Percentiles rank a stretch among this genome's conserved stretches.
Conservation (phyloP, 2,888 invertebrate genomes). For the Amphipoea oculea region DNA sequence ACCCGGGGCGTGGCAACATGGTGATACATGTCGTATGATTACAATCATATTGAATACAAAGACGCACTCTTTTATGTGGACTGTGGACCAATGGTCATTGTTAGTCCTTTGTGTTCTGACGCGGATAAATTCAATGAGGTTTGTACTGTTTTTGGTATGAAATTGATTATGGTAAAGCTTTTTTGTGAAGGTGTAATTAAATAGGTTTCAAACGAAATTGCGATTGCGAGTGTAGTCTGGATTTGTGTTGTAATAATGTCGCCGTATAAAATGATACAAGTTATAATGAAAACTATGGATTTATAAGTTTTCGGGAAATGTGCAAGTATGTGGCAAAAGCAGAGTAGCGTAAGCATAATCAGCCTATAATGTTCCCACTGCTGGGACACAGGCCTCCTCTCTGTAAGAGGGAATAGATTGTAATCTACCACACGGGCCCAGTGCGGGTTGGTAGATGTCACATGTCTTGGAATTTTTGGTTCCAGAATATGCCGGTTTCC, state of each 20-base stretch:
- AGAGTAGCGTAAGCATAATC: neutral
- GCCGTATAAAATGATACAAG: neutral
- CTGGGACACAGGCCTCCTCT: neutral
- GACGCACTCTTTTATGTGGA: constrained; percentile 48
- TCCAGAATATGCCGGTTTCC: neutral
- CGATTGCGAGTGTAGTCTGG: too few species aligned
- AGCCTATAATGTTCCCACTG: too few species aligned
- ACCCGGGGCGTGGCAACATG: constrained; percentile 53
- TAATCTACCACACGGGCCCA: neutral
- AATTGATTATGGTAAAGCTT: constrained; percentile 32
- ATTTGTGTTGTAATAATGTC: neutral
- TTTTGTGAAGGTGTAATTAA: neutral
- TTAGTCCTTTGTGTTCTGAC: constrained; percentile 50
- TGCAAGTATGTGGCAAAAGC: too few species aligned
- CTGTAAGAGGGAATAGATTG: neutral
- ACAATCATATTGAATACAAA: constrained; percentile 78
- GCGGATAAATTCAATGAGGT: constrained; percentile 41
- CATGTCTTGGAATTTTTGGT: neutral
- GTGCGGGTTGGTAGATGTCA: neutral
- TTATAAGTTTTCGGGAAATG: neutral
- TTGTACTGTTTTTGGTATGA: constrained; percentile 36
- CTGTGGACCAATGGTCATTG: constrained; percentile 64
- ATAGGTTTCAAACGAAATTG: neutral
- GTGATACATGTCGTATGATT: constrained; percentile 68
- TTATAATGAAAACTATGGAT: neutral